Base-by-base conservation (phyloP, 2,113 vertebrate genomes). In the Lasiurus cinereus region DNA sequence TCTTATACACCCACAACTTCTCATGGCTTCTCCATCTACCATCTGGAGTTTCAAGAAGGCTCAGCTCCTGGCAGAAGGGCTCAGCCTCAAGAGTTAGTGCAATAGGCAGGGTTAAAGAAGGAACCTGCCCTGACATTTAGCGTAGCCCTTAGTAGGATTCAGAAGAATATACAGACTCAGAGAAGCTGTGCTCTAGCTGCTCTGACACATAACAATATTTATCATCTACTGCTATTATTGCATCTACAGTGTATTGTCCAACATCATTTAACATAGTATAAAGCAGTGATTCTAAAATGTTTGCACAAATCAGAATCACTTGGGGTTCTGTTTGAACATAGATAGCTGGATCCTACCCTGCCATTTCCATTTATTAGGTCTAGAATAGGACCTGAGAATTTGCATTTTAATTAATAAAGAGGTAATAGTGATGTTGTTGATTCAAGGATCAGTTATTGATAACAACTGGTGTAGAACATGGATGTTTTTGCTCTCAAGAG, bases 291-390 rank as follows among this genome's bases (percentile, higher is more conserved):
- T 84, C 27, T 84, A 76, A 64, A 82, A 56, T 56, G 50, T 73
- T 90, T 73, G 16, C 50, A 46, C 39, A 21, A 14, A 12, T 64
- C 8, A 24, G 24, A 72, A 76, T 89, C 31, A 48, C 14, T 10
- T 43, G 14, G 66, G 4, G 5, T 16, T 80, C 29, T 70, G 11
- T 33, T 82, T 89, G 31, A 83, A 85, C 5, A 73, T 1, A 78
- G 19, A 52, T 52, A 29, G 6, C 5, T 29, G 8, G 12, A 4
- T 1, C 8, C 4, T 74, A 36, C 1, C 11, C 5, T 2, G 24
- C 7, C 62, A 54, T 43, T 92, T 82, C n/a, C 52, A n/a, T 24
- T 83, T 24, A 13, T 13, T 70, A 50, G 13, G 0, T 66, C 13
- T 70, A 33, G 21, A 48, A 39, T 54, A 22, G 36, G 14, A 36